Percentiles rank a stretch among this genome's conserved stretches.
Conservation (phyloP, 2,888 invertebrate genomes). For the Drosophila lutescens region DNA sequence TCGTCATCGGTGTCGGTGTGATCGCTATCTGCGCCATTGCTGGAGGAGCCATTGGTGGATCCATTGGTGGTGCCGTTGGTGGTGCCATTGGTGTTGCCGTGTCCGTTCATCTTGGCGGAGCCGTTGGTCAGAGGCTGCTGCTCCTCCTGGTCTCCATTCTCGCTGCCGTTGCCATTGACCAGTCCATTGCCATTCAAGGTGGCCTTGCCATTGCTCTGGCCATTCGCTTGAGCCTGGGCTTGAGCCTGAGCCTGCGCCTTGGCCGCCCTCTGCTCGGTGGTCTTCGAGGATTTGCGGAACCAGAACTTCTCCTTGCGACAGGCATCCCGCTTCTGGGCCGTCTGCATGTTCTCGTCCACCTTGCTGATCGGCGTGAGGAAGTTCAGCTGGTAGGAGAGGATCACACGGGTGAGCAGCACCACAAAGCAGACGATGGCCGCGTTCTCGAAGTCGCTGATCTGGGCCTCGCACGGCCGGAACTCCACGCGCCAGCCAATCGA, state of each 20-base stretch:
- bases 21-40: constrained; percentile 70
- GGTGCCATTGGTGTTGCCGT: constrained; percentile 49
- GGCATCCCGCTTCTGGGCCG: constrained; percentile 96
- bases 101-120: constrained; percentile 49
- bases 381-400: constrained; percentile 97
- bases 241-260: constrained; percentile 34
- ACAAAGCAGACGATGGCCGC: constrained; percentile 99
- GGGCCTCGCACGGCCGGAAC: constrained; percentile 99
- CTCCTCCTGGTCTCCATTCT: constrained; percentile 20
- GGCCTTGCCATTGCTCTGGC: constrained; percentile 52
- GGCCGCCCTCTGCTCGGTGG: constrained; percentile 64
- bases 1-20: constrained; percentile 72
- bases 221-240: constrained; percentile 43
- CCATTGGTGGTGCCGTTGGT: constrained; percentile 27
- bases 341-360: constrained; percentile 98
- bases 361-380: constrained; percentile 99
- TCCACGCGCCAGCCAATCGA: constrained; percentile 99
- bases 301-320: constrained; percentile 94
- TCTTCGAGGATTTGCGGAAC: constrained; percentile 92
- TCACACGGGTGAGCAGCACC: constrained; percentile 97
- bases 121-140: constrained; percentile 41
- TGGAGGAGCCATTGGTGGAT: constrained; percentile 21
- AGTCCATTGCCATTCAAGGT: constrained; percentile 25
- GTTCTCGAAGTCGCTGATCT: constrained; percentile 99
- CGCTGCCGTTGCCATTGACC: constrained; percentile 10